Conservation (phyloP, 2,113 vertebrate species). For the Brienomyrus longianalis region DNA sequence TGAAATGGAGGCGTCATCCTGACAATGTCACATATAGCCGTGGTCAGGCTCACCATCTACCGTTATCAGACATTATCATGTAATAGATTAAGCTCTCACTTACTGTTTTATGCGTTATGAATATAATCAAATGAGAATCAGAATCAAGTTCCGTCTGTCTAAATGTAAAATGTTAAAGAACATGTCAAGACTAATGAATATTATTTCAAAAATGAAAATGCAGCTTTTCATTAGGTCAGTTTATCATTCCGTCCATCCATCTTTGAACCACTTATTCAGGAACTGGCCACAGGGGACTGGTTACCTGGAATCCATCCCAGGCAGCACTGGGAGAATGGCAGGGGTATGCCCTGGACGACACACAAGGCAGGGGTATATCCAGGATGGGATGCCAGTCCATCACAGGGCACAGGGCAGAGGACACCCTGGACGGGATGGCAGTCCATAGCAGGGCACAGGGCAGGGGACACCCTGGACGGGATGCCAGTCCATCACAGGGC, state of each 20-base stretch:
- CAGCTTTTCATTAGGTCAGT: neutral
- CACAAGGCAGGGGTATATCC: too few relatives aligned
- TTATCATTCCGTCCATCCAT: neutral
- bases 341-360: neutral
- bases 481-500: too few relatives aligned
- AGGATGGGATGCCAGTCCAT: too few relatives aligned
- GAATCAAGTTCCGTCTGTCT: neutral
- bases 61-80: neutral
- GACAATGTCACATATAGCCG: neutral
- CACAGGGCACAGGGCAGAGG: too few relatives aligned
- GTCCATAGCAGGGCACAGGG: too few relatives aligned
- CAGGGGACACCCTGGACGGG: too few relatives aligned
- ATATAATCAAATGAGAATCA: neutral
- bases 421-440: too few relatives aligned
- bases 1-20: neutral
- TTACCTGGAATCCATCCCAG: neutral
- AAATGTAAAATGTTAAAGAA: neutral
- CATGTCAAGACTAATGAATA: neutral
- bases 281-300: neutral
- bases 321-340: neutral
- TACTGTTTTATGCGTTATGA: neutral
- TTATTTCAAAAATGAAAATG: neutral
- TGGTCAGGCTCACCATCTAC: neutral
- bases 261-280: neutral
- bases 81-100: neutral